These are phyloP conservation scores for Pseudonaja textilis DNA, from an alignment of 2,113 vertebrate genomes.

Conservation along the genomic window DNA sequence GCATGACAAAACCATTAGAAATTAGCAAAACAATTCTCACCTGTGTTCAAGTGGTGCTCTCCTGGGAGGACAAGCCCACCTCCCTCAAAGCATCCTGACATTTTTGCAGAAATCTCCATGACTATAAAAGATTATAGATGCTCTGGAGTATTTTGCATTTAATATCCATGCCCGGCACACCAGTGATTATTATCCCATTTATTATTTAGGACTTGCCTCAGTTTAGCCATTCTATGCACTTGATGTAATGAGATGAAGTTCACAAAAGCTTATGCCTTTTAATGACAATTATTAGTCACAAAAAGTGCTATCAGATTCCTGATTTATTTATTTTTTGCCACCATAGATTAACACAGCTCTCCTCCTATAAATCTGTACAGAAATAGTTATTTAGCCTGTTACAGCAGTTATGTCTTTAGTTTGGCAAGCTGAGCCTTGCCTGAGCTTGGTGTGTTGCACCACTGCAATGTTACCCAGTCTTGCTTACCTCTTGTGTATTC, in stretches of 20 bases:
- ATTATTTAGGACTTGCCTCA: background rate
- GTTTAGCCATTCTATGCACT: background rate
- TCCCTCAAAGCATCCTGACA: background rate
- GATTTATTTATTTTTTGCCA: background rate
- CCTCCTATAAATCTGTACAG: background rate
- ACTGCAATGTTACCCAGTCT: background rate
- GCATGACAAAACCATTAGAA: background rate
- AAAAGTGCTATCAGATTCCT: background rate
- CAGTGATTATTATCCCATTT: background rate
- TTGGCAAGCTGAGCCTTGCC: background rate
- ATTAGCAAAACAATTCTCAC: background rate
- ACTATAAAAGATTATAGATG: background rate
- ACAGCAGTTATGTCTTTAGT: background rate
- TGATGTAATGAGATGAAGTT: background rate
- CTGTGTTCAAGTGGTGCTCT: background rate
- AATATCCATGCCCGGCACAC: background rate
- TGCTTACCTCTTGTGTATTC: background rate
- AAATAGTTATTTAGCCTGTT: background rate
- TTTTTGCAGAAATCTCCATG: background rate
- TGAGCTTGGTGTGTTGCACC: background rate
- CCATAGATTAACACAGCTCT: background rate
- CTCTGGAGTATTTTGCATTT: background rate
- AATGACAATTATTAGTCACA: background rate
- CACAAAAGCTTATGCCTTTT: background rate
- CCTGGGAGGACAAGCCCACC: background rate